Evolutionary conservation across 2,113 vertebrate genomes (phyloP), one percentile per base, ranked within the genome.

Genomic region (Ariopsis seemanni): DNA sequence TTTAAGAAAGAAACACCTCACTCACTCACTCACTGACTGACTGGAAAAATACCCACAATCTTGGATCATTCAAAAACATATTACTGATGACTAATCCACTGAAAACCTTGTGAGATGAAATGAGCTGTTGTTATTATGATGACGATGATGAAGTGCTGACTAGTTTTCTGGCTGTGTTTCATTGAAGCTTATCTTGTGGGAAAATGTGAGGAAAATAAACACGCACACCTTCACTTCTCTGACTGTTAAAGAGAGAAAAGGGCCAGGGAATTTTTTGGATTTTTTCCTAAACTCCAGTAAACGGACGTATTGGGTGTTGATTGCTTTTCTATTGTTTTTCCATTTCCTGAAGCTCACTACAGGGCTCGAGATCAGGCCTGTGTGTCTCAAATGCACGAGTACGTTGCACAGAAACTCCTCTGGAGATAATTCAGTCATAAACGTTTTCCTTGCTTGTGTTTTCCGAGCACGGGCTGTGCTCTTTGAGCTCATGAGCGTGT

Each of bases 251-350:
- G 14, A 50, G 11, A 22, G 60, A 42, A 63, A 22, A 25, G 34
- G n/a, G 30, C 30, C 34, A 63, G 14, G 10, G 20, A 12, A 20
- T 55, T 30, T n/a, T 53, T 18, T 34, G 69, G 63, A 25, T 20
- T 63, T 83, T 55, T 9, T 30, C 27, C 15, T 83, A n/a, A 69
- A 53, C 63, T 71, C 50, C 0, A 55, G 48, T 71, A 30, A 71
- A 57, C 7, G 69, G 83, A 85, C 60, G 60, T 22, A 48, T 42
- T 85, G 17, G 69, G 52, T 55, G 63, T 84, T 85, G 34, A 85
- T 75, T 58, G 69, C 69, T 72, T 58, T 53, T 71, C 50, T 58
- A 57, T 71, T 74, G 69, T 74, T 72, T 58, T 58, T 75, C 67
- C 27, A 48, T 74, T 75, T 85, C 83, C 83, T 42, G 30, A 60